phyloP scores from a whole-genome alignment of 2,113 vertebrate genomes.

The Callorhinus ursinus region DNA sequence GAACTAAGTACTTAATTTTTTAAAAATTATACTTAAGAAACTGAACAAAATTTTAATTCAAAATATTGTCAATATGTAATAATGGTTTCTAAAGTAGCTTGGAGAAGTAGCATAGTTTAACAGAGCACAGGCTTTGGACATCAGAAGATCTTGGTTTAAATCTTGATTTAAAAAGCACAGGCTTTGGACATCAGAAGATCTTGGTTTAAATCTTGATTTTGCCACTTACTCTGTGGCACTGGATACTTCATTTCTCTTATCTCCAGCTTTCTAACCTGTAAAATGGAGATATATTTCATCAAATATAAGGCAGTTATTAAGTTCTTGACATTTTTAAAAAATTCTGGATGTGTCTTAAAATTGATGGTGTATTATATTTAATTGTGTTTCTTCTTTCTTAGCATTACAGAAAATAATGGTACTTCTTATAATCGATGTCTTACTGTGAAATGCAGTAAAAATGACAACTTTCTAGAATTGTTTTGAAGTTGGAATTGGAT shows the following conservation, averaged over 20 bases:
- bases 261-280: slow-evolving; percentile 4
- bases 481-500: slow-evolving; percentile 2
- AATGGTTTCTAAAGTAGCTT: slow-evolving; percentile 6
- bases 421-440: neutral
- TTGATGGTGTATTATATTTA: neutral
- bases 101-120: neutral
- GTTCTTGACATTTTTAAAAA: slow-evolving; percentile 25
- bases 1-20: neutral
- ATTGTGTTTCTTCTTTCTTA: slow-evolving; percentile 22
- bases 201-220: slow-evolving; percentile 11
- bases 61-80: neutral
- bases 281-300: neutral
- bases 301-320: neutral
- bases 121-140: neutral
- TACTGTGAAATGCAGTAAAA: neutral
- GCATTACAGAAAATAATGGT: slow-evolving; percentile 22
- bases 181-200: neutral
- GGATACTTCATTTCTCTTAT: neutral
- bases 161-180: too few relatives aligned
- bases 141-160: neutral
- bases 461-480: neutral
- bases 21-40: neutral
- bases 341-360: slow-evolving; percentile 25
- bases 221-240: neutral
- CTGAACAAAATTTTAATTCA: neutral